Conservation (phyloP, 2,113 vertebrate genomes). For the Neopipo cinnamomea region DNA sequence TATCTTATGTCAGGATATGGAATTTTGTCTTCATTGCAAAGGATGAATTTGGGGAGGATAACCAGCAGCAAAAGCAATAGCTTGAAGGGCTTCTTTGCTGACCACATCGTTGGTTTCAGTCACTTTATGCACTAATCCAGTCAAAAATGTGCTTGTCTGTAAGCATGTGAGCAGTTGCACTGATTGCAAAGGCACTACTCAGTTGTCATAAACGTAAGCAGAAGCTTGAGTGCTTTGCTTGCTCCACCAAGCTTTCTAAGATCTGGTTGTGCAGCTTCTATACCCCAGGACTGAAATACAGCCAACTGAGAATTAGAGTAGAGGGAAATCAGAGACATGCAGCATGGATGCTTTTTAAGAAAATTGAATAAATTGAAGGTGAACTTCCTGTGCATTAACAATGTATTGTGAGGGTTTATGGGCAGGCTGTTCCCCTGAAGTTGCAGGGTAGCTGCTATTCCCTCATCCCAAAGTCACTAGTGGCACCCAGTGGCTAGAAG, state of each 20-base stretch:
- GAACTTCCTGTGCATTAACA: not conserved
- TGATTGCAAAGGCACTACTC: not conserved
- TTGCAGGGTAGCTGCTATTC: not conserved
- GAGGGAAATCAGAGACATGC: not conserved
- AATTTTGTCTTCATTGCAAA: not conserved
- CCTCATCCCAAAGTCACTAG: conserved; percentile 45
- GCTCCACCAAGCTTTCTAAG: not conserved
- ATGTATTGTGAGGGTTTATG: not conserved
- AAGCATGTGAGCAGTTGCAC: not conserved
- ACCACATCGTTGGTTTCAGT: not conserved
- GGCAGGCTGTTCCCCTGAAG: not conserved
- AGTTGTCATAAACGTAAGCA: not conserved
- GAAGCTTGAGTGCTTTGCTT: not conserved
- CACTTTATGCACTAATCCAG: not conserved
- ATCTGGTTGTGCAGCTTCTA: not conserved
- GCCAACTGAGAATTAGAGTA: not conserved
- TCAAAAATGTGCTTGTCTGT: not conserved
- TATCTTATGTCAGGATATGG: not conserved
- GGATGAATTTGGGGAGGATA: not conserved
- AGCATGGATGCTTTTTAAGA: not conserved
- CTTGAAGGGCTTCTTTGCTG: not conserved
- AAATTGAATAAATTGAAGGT: not conserved
- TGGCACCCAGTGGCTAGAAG: conserved; percentile 67
- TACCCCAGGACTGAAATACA: not conserved
- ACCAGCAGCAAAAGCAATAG: not conserved